Evolutionary conservation across 2,113 vertebrate genomes (phyloP).

Genomic region (Zosterops lateralis): DNA sequence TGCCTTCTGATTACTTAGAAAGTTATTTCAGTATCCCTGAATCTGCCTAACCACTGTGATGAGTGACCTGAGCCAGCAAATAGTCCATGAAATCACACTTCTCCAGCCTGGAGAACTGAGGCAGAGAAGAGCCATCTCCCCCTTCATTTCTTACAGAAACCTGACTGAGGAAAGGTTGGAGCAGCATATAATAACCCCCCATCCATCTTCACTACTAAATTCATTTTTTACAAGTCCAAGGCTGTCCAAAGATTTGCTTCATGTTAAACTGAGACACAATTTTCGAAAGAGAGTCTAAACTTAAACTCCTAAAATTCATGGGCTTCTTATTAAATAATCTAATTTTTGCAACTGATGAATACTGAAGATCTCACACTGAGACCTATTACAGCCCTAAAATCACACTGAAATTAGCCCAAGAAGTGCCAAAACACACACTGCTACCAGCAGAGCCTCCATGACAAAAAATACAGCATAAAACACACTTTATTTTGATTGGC

Average conservation of each 20-base stretch:
- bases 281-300: background rate
- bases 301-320: background rate
- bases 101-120: background rate
- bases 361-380: background rate
- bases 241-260: background rate
- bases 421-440: background rate
- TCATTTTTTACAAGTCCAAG: background rate
- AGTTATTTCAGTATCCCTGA: background rate
- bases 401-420: background rate
- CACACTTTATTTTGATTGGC: background rate
- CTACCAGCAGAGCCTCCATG: background rate
- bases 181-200: background rate
- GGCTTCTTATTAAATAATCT: background rate
- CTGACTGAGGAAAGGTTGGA: background rate
- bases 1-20: background rate
- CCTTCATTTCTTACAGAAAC: background rate
- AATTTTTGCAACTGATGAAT: background rate
- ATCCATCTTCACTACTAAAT: background rate
- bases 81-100: background rate
- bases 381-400: background rate
- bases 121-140: background rate
- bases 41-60: background rate
- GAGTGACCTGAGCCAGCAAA: background rate
- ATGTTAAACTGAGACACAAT: background rate
- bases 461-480: background rate